These are phyloP conservation scores for Engraulis encrasicolus DNA, from an alignment of 2,113 vertebrate genomes.

Conservation along the genomic window DNA sequence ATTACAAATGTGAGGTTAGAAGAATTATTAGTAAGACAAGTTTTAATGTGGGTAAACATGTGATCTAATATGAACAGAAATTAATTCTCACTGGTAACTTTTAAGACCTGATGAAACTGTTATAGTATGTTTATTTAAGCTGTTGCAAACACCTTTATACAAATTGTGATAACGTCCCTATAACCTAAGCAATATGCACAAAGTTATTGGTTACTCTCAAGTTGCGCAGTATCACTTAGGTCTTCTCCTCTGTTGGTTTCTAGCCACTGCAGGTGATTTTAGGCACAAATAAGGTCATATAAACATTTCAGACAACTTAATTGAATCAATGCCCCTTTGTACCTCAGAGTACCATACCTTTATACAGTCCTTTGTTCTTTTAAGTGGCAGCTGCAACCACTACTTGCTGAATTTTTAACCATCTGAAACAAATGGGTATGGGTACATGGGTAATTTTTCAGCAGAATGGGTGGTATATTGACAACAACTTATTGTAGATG, in stretches of 20 bases:
- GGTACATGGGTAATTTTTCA: no score
- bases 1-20: neutral
- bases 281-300: conserved; percentile 17
- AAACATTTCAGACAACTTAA: conserved; percentile 45
- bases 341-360: neutral
- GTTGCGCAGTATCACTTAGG: neutral
- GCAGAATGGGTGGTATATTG: no score
- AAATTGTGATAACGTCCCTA: no score
- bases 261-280: neutral
- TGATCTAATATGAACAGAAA: neutral
- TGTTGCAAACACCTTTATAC: no score
- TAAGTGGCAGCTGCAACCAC: conserved; percentile 20
- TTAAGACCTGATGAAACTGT: no score
- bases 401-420: neutral
- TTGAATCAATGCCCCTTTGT: conserved; percentile 26
- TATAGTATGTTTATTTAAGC: neutral
- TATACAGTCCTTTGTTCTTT: conserved; percentile 1
- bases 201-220: neutral
- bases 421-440: neutral
- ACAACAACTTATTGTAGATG: no score
- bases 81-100: neutral
- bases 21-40: neutral
- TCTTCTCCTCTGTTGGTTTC: neutral
- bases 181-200: neutral
- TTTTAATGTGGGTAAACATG: neutral